phyloP scores from a whole-genome alignment of 2,797 vertebrate genomes.

The Crypturellus tataupa region DNA sequence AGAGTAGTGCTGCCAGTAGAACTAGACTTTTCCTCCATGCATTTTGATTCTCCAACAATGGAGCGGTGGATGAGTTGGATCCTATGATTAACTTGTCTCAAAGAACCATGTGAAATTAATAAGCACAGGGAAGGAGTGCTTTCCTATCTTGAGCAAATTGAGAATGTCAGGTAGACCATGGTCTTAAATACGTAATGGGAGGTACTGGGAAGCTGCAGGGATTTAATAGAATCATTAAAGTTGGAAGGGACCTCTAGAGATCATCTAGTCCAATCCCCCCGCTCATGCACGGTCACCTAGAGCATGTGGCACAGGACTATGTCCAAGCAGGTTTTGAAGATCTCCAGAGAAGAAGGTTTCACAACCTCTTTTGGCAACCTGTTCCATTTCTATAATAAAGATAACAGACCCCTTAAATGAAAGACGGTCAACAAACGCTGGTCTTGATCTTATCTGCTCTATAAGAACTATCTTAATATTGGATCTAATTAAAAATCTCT shows the following conservation, averaged over 20 bases:
- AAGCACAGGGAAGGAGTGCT: constrained; percentile 15
- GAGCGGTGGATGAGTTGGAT: not conserved
- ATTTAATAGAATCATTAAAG: not conserved
- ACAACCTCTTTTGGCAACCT: no score
- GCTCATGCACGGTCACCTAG: no score
- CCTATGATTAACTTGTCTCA: constrained; percentile 17
- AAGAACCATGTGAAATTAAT: constrained; percentile 43
- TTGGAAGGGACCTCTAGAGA: no score
- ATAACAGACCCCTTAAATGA: constrained; percentile 16
- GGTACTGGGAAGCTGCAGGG: not conserved
- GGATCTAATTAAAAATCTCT: not conserved
- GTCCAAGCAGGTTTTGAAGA: no score
- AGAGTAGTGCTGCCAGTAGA: not conserved
- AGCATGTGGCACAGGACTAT: no score
- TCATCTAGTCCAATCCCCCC: no score
- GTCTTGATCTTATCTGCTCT: not conserved
- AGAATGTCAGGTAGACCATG: not conserved
- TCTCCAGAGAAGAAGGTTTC: no score
- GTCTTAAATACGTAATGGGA: not conserved
- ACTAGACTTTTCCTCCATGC: not conserved
- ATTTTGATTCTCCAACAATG: not conserved
- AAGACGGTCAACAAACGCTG: not conserved
- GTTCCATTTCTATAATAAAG: not conserved
- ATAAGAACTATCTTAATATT: not conserved
- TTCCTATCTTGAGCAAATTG: constrained; percentile 39